Conservation (phyloP, 2,797 vertebrate species). For the Gallinago solitaria region DNA sequence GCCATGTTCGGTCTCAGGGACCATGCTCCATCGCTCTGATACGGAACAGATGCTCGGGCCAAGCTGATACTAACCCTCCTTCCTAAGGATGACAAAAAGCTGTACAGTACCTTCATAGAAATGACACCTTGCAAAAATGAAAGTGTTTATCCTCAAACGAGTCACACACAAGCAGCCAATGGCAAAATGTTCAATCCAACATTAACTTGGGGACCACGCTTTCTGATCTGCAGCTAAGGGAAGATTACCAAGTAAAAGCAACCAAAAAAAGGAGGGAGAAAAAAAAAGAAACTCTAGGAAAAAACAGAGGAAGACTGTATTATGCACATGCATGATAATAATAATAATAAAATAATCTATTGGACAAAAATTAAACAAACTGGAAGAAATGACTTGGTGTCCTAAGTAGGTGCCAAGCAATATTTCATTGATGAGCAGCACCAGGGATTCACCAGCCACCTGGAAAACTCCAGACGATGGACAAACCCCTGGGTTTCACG, state of each 20-base stretch:
- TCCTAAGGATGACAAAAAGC: background rate
- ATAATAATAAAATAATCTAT: background rate
- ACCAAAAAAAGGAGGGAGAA: background rate
- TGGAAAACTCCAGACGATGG: background rate
- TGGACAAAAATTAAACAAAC: background rate
- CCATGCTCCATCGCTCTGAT: background rate
- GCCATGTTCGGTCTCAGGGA: accelerated
- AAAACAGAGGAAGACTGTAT: background rate
- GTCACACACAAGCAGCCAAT: background rate
- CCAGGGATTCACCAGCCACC: background rate
- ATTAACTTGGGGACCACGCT: slow-evolving; percentile 13
- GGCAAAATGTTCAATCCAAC: background rate
- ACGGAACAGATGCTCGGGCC: background rate
- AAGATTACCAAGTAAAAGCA: background rate
- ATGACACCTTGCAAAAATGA: background rate
- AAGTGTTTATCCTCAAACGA: background rate
- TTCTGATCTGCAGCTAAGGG: background rate
- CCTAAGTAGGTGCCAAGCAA: background rate
- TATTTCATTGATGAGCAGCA: background rate
- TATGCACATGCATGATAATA: background rate
- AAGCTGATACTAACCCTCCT: background rate
- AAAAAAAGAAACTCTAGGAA: no score
- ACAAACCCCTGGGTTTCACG: background rate
- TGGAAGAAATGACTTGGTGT: background rate
- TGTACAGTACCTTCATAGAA: background rate